Percentiles rank a stretch among this genome's conserved stretches.
Evolutionary conservation across 2,888 invertebrate species (phyloP).

Genomic region (Fragum sueziense): DNA sequence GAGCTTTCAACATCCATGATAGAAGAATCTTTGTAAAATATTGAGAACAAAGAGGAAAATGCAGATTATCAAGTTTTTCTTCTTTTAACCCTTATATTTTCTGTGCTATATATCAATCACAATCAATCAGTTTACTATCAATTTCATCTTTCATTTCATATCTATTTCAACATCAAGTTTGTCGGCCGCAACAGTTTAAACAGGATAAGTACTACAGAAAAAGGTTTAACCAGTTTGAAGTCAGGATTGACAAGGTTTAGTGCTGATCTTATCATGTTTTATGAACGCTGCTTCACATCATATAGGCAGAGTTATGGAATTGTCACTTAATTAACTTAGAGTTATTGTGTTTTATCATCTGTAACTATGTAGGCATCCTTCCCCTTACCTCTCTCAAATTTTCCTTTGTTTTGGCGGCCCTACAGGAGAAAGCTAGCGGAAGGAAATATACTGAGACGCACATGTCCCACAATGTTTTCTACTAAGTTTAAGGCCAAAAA

Average conservation of each 20-base stretch:
- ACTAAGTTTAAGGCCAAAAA: too few relatives aligned
- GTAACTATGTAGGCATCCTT: too few relatives aligned
- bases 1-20: too few relatives aligned
- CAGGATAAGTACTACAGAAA: not conserved
- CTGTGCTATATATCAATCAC: not conserved
- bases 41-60: not conserved
- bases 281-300: not conserved
- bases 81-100: not conserved
- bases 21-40: not conserved
- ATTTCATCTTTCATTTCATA: too few relatives aligned
- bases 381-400: too few relatives aligned
- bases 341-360: not conserved
- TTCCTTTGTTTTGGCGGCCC: too few relatives aligned
- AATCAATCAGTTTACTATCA: too few relatives aligned
- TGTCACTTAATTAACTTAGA: not conserved
- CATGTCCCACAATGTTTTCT: too few relatives aligned
- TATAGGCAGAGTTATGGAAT: not conserved
- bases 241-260: not conserved
- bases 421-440: too few relatives aligned
- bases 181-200: too few relatives aligned
- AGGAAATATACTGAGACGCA: too few relatives aligned
- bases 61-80: not conserved
- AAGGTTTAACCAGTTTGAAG: not conserved
- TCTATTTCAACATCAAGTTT: too few relatives aligned
- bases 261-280: not conserved